Evolutionary conservation across 2,888 invertebrate species (phyloP).

Genomic region (Plutella xylostella): DNA sequence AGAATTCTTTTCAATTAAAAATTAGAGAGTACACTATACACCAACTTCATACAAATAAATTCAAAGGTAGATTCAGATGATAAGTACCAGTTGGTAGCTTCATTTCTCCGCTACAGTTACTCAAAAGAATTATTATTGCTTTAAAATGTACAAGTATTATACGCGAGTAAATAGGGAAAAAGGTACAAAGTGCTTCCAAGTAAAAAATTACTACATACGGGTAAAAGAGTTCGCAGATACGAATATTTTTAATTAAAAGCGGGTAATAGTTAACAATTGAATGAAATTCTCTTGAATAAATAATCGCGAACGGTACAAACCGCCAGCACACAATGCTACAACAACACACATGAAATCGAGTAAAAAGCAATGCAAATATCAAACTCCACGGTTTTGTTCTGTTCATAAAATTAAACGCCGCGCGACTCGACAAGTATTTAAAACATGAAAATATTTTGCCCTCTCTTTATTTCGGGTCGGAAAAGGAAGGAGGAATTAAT

Average conservation of each 20-base stretch:
- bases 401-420: neutral
- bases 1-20: too few species aligned
- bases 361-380: neutral
- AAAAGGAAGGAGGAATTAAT: conserved; percentile 46
- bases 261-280: neutral
- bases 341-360: neutral
- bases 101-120: neutral
- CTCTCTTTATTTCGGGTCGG: conserved; percentile 37
- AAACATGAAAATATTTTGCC: conserved; percentile 30
- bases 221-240: neutral
- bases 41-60: too few species aligned
- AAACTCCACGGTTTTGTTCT: too few species aligned
- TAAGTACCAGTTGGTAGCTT: too few species aligned
- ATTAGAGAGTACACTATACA: too few species aligned
- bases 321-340: neutral
- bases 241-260: neutral
- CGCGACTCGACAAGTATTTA: neutral
- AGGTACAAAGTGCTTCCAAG: neutral
- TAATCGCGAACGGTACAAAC: too few species aligned
- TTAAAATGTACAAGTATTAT: neutral
- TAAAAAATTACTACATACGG: neutral
- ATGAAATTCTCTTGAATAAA: too few species aligned
- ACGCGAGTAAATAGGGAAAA: conserved; percentile 1
- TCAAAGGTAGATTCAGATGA: too few species aligned
- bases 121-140: neutral